Conservation (phyloP, 2,888 invertebrate genomes). For the Macaria notata region DNA sequence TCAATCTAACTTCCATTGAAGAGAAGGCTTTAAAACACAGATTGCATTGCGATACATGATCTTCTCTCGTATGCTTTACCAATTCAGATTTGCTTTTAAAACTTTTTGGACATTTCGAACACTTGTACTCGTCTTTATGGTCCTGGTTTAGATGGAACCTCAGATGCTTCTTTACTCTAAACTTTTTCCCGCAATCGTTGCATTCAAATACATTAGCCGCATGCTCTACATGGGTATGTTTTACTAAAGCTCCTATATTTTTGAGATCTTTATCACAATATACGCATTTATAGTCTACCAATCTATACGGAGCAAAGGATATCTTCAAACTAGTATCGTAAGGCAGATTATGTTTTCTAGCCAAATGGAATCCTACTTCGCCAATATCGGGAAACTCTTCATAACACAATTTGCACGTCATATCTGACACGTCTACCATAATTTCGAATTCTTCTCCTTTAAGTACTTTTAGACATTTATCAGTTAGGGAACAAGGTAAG, state of each 20-base stretch:
- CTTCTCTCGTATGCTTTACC: conserved; percentile 51
- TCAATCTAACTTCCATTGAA: conserved; percentile 48
- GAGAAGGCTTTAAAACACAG: conserved; percentile 60
- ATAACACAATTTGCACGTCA: conserved; percentile 56
- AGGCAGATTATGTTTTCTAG: conserved; percentile 49
- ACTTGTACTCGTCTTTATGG: conserved; percentile 54
- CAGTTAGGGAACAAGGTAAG: conserved; percentile 49
- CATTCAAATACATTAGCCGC: conserved; percentile 28
- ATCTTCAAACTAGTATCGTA: conserved; percentile 50
- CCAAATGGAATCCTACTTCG: conserved; percentile 48
- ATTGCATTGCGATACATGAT: conserved; percentile 60
- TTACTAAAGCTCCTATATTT: conserved; percentile 51
- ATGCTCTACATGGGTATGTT: conserved; percentile 58
- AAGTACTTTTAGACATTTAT: conserved; percentile 55
- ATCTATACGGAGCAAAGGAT: conserved; percentile 49
- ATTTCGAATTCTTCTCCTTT: conserved; percentile 58
- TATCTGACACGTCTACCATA: conserved; percentile 65
- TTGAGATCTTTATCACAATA: conserved; percentile 51
- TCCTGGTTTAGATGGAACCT: conserved; percentile 50
- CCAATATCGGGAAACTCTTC: conserved; percentile 30
- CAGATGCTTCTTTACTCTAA: conserved; percentile 59
- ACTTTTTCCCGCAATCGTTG: conserved; percentile 38
- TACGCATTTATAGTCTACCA: conserved; percentile 59
- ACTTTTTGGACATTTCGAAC: conserved; percentile 48
- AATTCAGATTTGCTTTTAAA: conserved; percentile 48